Conservation (phyloP, 2,113 vertebrate genomes). For the Okapia johnstoni region DNA sequence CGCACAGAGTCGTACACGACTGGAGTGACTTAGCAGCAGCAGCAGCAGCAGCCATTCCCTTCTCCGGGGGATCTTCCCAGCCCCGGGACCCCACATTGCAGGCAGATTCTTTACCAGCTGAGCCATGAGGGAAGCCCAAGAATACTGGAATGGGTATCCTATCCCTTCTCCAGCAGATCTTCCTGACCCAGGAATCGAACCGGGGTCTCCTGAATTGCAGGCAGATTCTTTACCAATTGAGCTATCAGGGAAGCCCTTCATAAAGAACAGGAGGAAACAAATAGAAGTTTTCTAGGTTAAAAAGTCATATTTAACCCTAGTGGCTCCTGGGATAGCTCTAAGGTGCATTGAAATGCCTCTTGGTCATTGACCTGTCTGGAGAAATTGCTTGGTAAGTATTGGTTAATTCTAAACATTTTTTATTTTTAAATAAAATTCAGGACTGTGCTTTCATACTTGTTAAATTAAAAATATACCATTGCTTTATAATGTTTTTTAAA, state of each 20-base stretch:
- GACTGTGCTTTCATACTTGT: background rate
- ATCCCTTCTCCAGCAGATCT: background rate
- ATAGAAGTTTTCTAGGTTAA: background rate
- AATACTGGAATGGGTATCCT: background rate
- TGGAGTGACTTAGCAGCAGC: too few species aligned
- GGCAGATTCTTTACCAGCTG: background rate
- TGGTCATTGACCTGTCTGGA: background rate
- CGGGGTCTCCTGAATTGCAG: background rate
- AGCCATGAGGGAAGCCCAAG: background rate
- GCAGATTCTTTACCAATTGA: background rate
- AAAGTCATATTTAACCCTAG: background rate
- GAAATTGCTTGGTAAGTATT: background rate
- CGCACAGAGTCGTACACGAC: too few species aligned
- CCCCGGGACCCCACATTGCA: background rate
- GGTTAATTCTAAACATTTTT: background rate
- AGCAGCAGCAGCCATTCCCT: background rate
- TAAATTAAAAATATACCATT: slow-evolving; percentile 7
- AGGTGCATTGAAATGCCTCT: background rate
- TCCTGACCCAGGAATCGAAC: background rate
- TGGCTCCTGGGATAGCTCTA: background rate
- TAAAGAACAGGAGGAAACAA: background rate
- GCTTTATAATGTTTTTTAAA: slow-evolving; percentile 10
- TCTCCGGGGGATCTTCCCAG: background rate
- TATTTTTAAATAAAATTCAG: background rate
- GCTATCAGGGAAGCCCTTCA: background rate